Conservation (phyloP, 1,140 invertebrate species). For the Drosophila bifasciata region DNA sequence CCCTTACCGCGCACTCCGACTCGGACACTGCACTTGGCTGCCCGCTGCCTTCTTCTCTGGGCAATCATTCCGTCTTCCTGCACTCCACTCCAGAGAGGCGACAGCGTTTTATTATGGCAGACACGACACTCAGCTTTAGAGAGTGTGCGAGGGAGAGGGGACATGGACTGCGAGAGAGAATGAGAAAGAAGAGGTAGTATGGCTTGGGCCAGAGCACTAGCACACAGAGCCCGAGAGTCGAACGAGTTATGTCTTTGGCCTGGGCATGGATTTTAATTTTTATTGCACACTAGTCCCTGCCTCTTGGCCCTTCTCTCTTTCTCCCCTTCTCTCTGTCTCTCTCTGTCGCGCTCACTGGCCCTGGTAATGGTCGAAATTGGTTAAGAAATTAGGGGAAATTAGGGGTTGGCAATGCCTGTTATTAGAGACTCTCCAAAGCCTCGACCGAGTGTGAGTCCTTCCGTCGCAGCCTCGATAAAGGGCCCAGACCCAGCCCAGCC, state of each 20-base stretch:
- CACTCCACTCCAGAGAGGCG: conserved; percentile 40
- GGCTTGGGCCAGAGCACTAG: neutral
- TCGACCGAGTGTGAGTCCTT: conserved; percentile 23
- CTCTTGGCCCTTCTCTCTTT: neutral
- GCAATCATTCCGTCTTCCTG: conserved; percentile 21
- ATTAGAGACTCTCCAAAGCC: conserved; percentile 60
- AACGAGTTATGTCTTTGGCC: conserved; percentile 72
- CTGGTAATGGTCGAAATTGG: conserved; percentile 83
- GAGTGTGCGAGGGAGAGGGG: conserved; percentile 33
- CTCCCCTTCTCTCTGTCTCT: no score
- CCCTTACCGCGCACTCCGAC: conserved; percentile 7
- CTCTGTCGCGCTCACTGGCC: conserved; percentile 20
- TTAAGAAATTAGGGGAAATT: conserved; percentile 84
- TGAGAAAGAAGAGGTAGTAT: neutral
- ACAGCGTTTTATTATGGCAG: conserved; percentile 73
- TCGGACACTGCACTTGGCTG: conserved; percentile 45
- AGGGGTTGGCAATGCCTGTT: conserved; percentile 79
- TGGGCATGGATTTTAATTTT: conserved; percentile 79
- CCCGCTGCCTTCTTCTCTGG: conserved; percentile 21
- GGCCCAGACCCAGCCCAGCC: conserved; percentile 11
- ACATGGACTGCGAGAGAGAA: conserved; percentile 8
- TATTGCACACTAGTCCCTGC: conserved; percentile 67
- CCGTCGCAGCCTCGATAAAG: conserved; percentile 44
- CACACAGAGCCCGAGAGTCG: conserved; percentile 13
- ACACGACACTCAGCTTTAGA: conserved; percentile 59